Conservation (phyloP, 2,888 invertebrate species). For the Anoncus sp. region DNA sequence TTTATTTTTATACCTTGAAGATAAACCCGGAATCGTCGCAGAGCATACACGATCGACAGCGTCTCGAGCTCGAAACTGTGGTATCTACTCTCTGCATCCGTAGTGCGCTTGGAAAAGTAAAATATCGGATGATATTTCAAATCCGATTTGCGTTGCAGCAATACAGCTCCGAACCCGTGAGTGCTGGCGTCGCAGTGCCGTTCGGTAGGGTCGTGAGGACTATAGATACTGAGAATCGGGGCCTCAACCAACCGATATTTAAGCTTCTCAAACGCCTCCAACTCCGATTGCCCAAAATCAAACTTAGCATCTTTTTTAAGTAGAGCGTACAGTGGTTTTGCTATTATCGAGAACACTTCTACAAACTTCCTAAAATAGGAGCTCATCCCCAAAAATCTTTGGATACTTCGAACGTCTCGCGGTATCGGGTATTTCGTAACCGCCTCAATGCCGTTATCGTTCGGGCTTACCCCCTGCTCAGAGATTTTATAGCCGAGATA, state of each 20-base stretch:
- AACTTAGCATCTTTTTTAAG: no score
- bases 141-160: conserved; percentile 71
- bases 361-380: no score
- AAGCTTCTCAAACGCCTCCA: conserved; percentile 55
- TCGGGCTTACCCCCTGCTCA: conserved; percentile 54
- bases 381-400: no score
- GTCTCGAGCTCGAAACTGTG: conserved; percentile 67
- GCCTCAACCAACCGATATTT: conserved; percentile 55
- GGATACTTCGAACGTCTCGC: no score
- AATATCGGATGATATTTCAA: conserved; percentile 68
- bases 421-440: no score
- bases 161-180: conserved; percentile 70
- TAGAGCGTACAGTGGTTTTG: no score
- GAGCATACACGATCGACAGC: conserved; percentile 47
- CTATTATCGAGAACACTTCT: no score
- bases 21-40: no score
- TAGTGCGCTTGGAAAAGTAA: no score
- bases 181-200: conserved; percentile 74
- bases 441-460: not conserved
- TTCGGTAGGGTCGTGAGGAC: conserved; percentile 71
- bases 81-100: no score
- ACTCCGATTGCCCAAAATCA: no score
- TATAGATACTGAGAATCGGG: conserved; percentile 72
- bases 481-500: conserved; percentile 61
- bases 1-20: no score